Conservation (phyloP, 2,113 vertebrate species). For the Mesoclemmys tuberculata region DNA sequence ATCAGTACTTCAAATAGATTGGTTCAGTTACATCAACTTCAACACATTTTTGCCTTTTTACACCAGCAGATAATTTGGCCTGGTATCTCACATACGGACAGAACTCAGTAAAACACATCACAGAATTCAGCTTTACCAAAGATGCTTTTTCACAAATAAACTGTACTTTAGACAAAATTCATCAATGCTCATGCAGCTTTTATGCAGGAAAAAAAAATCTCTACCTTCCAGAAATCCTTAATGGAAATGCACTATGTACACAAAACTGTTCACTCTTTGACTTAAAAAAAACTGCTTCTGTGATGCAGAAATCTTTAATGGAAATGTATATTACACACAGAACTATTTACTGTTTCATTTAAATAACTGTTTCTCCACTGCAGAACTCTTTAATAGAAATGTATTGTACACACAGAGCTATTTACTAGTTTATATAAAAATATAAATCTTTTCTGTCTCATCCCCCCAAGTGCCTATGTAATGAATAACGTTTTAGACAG, state of each 20-base stretch:
- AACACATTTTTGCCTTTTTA: neutral
- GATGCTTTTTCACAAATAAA: neutral
- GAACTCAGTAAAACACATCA: neutral
- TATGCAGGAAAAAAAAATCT: conserved; percentile 6
- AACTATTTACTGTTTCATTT: neutral
- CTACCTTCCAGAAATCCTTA: neutral
- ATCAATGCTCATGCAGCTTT: conserved; percentile 5
- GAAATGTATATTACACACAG: neutral
- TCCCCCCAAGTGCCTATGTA: neutral
- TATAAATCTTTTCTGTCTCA: neutral
- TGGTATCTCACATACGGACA: accelerated
- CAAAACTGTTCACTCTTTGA: conserved; percentile 19
- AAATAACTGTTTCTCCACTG: neutral
- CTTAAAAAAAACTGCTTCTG: neutral
- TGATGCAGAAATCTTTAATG: conserved; percentile 23
- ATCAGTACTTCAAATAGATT: neutral
- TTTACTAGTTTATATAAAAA: neutral
- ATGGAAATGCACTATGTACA: neutral
- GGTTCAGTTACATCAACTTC: accelerated
- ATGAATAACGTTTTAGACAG: neutral
- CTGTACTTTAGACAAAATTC: neutral
- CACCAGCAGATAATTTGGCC: neutral
- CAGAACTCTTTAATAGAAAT: neutral
- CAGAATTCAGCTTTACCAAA: neutral
- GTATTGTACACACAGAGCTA: neutral